phyloP scores from a whole-genome alignment of 2,797 vertebrate species.

The Gastrophryne carolinensis region DNA sequence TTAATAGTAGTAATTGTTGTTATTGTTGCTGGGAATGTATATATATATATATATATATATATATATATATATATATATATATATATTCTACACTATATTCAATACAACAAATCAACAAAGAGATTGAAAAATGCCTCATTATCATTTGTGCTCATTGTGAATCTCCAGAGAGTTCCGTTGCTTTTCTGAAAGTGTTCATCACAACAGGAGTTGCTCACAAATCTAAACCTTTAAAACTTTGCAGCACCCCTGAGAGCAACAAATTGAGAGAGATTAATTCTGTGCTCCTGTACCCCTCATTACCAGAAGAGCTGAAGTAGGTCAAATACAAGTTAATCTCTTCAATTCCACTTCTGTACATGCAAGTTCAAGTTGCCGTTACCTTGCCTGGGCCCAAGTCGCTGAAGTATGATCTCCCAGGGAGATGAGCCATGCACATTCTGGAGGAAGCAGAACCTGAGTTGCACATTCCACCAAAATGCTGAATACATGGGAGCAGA shows the following conservation, averaged over 20 bases:
- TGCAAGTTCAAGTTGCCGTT: slow-evolving; percentile 66
- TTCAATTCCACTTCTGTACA: slow-evolving; percentile 75
- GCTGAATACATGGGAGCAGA: not conserved
- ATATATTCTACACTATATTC: no score
- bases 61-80: no score
- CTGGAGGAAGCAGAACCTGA: slow-evolving; percentile 56
- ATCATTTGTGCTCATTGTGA: not conserved
- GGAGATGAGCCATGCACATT: slow-evolving; percentile 64
- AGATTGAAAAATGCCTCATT: not conserved
- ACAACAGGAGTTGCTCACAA: slow-evolving; percentile 74
- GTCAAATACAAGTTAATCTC: slow-evolving; percentile 84
- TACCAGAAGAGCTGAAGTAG: slow-evolving; percentile 76
- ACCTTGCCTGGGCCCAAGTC: slow-evolving; percentile 63
- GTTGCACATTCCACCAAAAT: slow-evolving; percentile 45
- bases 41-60: no score
- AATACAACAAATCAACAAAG: no score
- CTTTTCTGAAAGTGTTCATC: slow-evolving; percentile 61
- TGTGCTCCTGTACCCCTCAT: slow-evolving; percentile 76
- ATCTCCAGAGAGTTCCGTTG: slow-evolving; percentile 44
- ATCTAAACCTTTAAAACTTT: slow-evolving; percentile 75
- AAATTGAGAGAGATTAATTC: slow-evolving; percentile 83
- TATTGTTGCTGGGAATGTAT: no score
- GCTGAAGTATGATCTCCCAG: slow-evolving; percentile 62
- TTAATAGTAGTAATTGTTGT: no score
- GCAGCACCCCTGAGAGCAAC: slow-evolving; percentile 77